phyloP scores from a whole-genome alignment of 2,797 vertebrate genomes.

The Dermochelys coriacea region DNA sequence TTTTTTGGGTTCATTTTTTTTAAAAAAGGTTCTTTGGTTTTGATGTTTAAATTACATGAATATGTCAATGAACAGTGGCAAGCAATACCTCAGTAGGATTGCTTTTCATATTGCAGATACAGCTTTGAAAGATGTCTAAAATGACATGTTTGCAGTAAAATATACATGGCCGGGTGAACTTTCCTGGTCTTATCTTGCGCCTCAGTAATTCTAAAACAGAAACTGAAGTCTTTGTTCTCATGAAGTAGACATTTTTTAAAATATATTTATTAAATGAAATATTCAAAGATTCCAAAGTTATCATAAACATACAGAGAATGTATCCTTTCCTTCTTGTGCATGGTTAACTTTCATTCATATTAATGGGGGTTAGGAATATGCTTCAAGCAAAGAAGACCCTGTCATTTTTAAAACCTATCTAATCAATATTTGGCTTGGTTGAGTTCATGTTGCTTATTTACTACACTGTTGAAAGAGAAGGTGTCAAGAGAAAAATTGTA shows the following conservation, averaged over 20 bases:
- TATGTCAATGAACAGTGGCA: slow-evolving; percentile 78
- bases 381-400: slow-evolving; percentile 56
- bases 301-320: slow-evolving; percentile 48
- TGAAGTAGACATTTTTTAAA: slow-evolving; percentile 73
- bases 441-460: slow-evolving; percentile 55
- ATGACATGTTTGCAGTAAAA: slow-evolving; percentile 83
- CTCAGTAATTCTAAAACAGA: slow-evolving; percentile 83
- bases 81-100: slow-evolving; percentile 77
- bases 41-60: slow-evolving; percentile 77
- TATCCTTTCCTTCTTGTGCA: slow-evolving; percentile 53
- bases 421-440: slow-evolving; percentile 50
- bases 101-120: slow-evolving; percentile 79
- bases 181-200: slow-evolving; percentile 78
- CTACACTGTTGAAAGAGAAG: not conserved
- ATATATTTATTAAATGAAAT: slow-evolving; percentile 78
- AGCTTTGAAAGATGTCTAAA: slow-evolving; percentile 83
- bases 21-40: slow-evolving; percentile 45
- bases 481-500: slow-evolving; percentile 14
- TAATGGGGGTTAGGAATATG: slow-evolving; percentile 52
- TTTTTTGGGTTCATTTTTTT: not conserved
- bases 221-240: slow-evolving; percentile 77
- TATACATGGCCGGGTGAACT: slow-evolving; percentile 82
- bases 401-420: slow-evolving; percentile 58
- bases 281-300: slow-evolving; percentile 63
- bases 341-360: slow-evolving; percentile 77